Base-by-base conservation (phyloP, 2,113 vertebrate genomes). In the Neogobius melanostomus region DNA sequence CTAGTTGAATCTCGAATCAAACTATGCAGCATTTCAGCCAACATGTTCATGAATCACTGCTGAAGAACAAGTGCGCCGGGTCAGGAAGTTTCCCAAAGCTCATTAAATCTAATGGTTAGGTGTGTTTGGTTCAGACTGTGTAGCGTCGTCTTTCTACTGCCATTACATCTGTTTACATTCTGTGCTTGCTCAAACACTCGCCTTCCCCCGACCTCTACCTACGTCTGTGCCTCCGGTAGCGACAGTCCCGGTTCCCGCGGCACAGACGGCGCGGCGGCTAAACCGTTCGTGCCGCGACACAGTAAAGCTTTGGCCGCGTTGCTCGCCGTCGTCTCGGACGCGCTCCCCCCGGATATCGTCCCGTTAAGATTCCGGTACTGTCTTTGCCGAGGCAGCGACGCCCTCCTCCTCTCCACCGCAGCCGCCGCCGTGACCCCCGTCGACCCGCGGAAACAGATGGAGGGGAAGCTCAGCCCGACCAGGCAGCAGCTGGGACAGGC, bases 401-500 rank as follows among this genome's bases (percentile, higher is more conserved):
- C 71, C 59, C 84, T 69, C 1, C 91, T 90, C 0, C 89, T 59
- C 82, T 69, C 2, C 91, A 90, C 0, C 88, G 86, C 16, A 86
- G 48, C 0, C 50, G 92, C 54, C 0, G 88, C 72, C 16, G 88
- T 72, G 17, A 88, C 17, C 0, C 87, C 83, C 43, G 89, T 88
- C 15, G 80, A 79, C 47, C 82, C 85, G 4, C 91, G 94, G 69
- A 94, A 93, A 87, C 96, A 98, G 86, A 95, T 68, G 0, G 95
- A 96, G 46, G 94, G 84, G 3, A 97, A 93, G 71, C 93, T 94
- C 80, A 97, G 93, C 49, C 94, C 92, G 8, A 93, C 85, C 1
- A 96, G 87, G 75, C 96, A 98, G 88, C 96, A 98, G 64, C 94
- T 89, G 0, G 96, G 95, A 71, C 97, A 98, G 46, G 95, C 92